Conservation (phyloP, 2,113 vertebrate genomes). For the Conger conger region DNA sequence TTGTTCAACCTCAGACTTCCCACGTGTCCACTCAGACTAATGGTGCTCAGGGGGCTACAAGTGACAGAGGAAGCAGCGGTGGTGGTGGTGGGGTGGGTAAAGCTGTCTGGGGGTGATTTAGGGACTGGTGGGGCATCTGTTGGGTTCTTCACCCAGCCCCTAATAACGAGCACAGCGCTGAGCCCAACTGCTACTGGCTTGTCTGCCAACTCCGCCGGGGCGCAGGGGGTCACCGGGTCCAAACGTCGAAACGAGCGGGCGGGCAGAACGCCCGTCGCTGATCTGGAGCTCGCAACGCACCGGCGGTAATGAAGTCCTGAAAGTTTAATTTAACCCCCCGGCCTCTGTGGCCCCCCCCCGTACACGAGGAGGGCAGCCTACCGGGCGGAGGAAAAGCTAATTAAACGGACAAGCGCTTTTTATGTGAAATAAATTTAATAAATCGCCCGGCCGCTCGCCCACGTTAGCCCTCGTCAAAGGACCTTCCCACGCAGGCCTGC, state of each 20-base stretch:
- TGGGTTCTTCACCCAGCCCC: not conserved
- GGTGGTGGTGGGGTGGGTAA: too few species aligned
- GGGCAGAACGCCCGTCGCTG: constrained; percentile 25
- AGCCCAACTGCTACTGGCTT: not conserved
- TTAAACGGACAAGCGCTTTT: constrained; percentile 15
- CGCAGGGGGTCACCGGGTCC: constrained; percentile 18
- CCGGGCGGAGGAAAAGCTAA: constrained; percentile 9
- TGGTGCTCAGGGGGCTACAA: too few species aligned
- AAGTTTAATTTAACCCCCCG: not conserved
- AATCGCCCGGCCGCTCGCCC: not conserved
- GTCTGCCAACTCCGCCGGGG: not conserved
- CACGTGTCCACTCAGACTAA: too few species aligned
- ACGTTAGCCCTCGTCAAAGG: not conserved
- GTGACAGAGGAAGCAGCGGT: too few species aligned
- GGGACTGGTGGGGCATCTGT: not conserved
- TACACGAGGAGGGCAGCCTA: not conserved
- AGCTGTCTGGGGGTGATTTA: not conserved
- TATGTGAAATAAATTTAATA: constrained; percentile 10
- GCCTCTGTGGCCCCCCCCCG: not conserved
- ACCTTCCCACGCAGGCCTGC: not conserved
- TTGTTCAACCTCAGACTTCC: too few species aligned
- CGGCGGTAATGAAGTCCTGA: constrained; percentile 29
- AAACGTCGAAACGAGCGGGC: constrained; percentile 36
- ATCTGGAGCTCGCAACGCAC: constrained; percentile 16
- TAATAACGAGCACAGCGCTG: not conserved